Evolutionary conservation across 2,797 vertebrate genomes (phyloP).

Genomic region (Denticeps clupeoides): DNA sequence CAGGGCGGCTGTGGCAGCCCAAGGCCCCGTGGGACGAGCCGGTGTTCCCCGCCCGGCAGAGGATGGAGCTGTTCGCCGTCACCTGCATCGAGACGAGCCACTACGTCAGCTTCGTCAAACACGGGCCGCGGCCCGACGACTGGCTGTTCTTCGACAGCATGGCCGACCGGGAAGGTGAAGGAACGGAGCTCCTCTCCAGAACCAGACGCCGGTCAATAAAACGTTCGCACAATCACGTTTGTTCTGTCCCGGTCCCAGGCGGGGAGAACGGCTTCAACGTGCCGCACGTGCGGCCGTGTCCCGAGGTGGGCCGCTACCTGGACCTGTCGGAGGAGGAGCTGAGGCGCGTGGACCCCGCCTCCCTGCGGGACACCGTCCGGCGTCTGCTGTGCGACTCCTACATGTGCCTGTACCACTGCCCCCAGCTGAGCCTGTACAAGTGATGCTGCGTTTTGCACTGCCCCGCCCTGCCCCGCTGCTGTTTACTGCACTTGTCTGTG

Average conservation of each 20-base stretch:
- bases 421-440: slow-evolving; percentile 70
- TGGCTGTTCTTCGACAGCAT: slow-evolving; percentile 83
- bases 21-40: slow-evolving; percentile 38
- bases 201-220: too few relatives aligned
- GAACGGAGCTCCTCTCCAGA: too few relatives aligned
- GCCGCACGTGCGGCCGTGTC: slow-evolving; percentile 62
- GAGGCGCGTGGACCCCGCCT: slow-evolving; percentile 45
- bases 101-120: slow-evolving; percentile 70
- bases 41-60: slow-evolving; percentile 47
- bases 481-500: not conserved
- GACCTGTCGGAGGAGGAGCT: slow-evolving; percentile 57
- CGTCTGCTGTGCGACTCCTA: slow-evolving; percentile 72
- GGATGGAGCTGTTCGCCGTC: slow-evolving; percentile 64
- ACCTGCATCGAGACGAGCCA: slow-evolving; percentile 79
- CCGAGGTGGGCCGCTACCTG: slow-evolving; percentile 67
- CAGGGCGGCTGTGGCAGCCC: slow-evolving; percentile 39
- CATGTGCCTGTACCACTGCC: slow-evolving; percentile 77
- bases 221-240: too few relatives aligned
- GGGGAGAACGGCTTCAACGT: slow-evolving; percentile 77
- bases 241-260: slow-evolving; percentile 43
- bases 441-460: too few relatives aligned
- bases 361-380: slow-evolving; percentile 45
- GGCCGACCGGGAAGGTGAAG: slow-evolving; percentile 74
- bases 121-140: slow-evolving; percentile 47
- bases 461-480: not conserved